Conservation (phyloP, 1,140 invertebrate genomes). For the Aphelinus certus region DNA sequence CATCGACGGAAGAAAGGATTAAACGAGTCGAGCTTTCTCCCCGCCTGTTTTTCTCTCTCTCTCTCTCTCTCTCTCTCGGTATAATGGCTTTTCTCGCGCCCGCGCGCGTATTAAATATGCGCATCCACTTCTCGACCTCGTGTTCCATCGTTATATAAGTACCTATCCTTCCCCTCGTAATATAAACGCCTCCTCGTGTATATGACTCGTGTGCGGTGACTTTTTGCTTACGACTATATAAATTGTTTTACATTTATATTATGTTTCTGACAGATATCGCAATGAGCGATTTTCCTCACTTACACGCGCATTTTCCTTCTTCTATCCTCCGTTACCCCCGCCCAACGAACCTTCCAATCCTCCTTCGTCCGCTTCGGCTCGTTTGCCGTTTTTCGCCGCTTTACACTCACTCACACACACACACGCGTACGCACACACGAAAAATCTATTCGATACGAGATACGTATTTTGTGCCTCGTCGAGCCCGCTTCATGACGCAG, state of each 20-base stretch:
- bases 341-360: background rate
- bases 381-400: slow-evolving; percentile 14
- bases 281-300: slow-evolving; percentile 27
- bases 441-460: no score
- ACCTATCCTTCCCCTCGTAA: slow-evolving; percentile 24
- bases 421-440: no score
- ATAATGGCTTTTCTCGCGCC: no score
- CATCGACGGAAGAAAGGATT: no score
- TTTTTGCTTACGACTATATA: slow-evolving; percentile 28
- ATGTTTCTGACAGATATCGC: slow-evolving; percentile 39
- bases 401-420: background rate
- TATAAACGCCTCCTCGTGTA: slow-evolving; percentile 36
- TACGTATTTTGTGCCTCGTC: background rate
- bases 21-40: no score
- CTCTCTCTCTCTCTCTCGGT: no score
- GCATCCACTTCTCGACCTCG: no score
- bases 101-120: no score
- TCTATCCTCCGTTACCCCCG: no score
- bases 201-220: slow-evolving; percentile 29
- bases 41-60: no score
- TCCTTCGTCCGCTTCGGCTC: background rate
- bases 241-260: slow-evolving; percentile 42
- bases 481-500: slow-evolving; percentile 2
- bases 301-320: background rate
- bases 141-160: no score